Conservation (phyloP, 92 coral and sea anemone genomes). For the Siderastrea siderea region DNA sequence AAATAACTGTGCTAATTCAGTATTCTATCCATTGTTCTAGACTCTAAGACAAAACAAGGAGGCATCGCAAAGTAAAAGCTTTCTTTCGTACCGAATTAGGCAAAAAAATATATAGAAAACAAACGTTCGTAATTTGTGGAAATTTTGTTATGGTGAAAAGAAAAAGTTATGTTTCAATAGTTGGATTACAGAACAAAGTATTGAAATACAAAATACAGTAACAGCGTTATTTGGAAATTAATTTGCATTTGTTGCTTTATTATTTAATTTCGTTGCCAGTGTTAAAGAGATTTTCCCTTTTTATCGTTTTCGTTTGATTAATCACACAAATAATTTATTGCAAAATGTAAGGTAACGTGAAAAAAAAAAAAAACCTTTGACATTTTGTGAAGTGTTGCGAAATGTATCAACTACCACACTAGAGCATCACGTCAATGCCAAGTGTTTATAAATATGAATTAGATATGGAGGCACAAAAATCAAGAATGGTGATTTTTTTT, state of each 20-base stretch:
- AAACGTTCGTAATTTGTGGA: too few species aligned
- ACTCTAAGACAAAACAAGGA: not conserved
- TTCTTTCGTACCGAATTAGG: not conserved
- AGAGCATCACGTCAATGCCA: not conserved
- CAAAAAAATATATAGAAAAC: not conserved
- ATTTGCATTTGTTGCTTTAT: slow-evolving; percentile 1
- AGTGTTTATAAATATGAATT: slow-evolving; percentile 1
- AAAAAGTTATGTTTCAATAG: not conserved
- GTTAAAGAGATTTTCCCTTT: not conserved
- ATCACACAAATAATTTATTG: not conserved
- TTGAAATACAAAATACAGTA: not conserved
- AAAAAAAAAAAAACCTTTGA: not conserved
- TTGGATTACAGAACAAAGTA: too few species aligned
- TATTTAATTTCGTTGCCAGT: not conserved
- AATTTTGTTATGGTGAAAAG: too few species aligned
- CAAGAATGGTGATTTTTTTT: not conserved
- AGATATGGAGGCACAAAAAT: not conserved
- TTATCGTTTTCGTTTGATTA: not conserved
- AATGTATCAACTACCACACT: not conserved
- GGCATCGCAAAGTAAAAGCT: not conserved
- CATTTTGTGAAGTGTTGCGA: not conserved
- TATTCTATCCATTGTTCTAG: not conserved
- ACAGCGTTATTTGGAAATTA: not conserved
- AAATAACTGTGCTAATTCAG: not conserved
- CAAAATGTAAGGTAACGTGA: not conserved